Conservation (phyloP, 1,140 invertebrate species). For the Drosophila athabasca region DNA sequence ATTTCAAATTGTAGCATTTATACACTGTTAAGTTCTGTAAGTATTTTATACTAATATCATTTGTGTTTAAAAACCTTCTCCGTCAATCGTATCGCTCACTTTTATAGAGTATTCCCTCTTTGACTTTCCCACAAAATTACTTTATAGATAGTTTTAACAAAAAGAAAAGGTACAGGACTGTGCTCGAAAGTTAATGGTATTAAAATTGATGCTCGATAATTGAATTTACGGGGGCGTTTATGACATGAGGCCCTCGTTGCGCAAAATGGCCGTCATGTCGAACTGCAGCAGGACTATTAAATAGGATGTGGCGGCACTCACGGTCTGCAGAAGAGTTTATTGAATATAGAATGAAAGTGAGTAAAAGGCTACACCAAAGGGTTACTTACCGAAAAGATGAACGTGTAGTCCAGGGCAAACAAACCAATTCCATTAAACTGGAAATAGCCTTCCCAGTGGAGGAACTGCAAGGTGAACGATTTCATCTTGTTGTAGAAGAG, state of each 20-base stretch:
- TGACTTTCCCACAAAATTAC: background rate
- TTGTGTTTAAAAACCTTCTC: no score
- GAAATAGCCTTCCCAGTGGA: conserved; percentile 82
- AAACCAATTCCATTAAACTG: conserved; percentile 82
- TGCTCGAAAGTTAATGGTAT: background rate
- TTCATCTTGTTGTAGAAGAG: conserved; percentile 83
- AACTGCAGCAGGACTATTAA: conserved; percentile 83
- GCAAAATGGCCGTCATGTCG: conserved; percentile 79
- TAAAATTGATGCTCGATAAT: conserved; percentile 22
- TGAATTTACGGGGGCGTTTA: conserved; percentile 40
- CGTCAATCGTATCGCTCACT: no score
- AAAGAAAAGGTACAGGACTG: conserved; percentile 1
- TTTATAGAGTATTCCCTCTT: conserved; percentile 13
- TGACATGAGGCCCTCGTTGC: conserved; percentile 67
- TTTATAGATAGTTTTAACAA: no score
- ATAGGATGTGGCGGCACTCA: conserved; percentile 83
- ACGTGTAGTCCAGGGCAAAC: conserved; percentile 81
- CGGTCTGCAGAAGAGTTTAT: conserved; percentile 60
- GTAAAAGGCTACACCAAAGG: background rate
- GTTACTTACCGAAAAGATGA: conserved; percentile 79
- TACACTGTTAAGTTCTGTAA: no score
- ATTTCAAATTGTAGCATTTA: no score
- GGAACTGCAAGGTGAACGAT: conserved; percentile 79
- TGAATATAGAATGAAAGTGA: background rate
- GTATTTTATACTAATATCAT: no score